Conservation (phyloP, 2,113 vertebrate species). For the Hirundichthys speculiger region DNA sequence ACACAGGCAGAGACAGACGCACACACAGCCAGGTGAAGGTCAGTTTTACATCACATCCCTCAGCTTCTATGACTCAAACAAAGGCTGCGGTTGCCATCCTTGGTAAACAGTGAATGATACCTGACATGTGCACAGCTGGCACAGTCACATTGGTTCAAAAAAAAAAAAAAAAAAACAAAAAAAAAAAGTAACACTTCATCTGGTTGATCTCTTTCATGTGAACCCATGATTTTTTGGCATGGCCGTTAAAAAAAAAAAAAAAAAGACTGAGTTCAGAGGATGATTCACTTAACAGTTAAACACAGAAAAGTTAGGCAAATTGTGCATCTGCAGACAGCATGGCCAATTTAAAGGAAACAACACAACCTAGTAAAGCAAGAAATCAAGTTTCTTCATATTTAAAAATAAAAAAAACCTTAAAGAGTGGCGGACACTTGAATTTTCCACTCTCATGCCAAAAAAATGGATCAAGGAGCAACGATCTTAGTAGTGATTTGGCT, state of each 20-base stretch:
- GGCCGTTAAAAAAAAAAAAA: constrained; percentile 24
- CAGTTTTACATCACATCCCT: constrained; percentile 22
- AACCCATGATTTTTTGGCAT: constrained; percentile 24
- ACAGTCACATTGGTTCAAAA: constrained; percentile 45
- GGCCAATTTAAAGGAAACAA: constrained; percentile 46
- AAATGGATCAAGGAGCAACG: background rate
- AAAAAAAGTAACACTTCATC: constrained; percentile 26
- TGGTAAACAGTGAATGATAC: constrained; percentile 59
- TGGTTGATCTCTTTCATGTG: constrained; percentile 28
- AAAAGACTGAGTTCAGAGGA: constrained; percentile 15
- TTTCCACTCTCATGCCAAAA: constrained; percentile 13
- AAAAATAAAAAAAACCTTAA: constrained; percentile 2
- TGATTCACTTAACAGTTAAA: constrained; percentile 33
- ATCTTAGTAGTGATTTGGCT: constrained; percentile 11
- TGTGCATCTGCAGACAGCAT: constrained; percentile 56
- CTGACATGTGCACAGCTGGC: constrained; percentile 16
- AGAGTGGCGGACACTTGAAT: constrained; percentile 1
- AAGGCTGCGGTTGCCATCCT: constrained; percentile 15
- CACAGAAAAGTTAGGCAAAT: constrained; percentile 13
- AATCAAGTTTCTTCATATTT: constrained; percentile 35
- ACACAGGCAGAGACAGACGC: constrained; percentile 39
- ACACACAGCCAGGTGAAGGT: constrained; percentile 40
- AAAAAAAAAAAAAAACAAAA: constrained; percentile 30
- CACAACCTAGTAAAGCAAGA: constrained; percentile 7
- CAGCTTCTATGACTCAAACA: constrained; percentile 21